phyloP scores from a whole-genome alignment of 2,113 vertebrate species.

The Excalfactoria chinensis region DNA sequence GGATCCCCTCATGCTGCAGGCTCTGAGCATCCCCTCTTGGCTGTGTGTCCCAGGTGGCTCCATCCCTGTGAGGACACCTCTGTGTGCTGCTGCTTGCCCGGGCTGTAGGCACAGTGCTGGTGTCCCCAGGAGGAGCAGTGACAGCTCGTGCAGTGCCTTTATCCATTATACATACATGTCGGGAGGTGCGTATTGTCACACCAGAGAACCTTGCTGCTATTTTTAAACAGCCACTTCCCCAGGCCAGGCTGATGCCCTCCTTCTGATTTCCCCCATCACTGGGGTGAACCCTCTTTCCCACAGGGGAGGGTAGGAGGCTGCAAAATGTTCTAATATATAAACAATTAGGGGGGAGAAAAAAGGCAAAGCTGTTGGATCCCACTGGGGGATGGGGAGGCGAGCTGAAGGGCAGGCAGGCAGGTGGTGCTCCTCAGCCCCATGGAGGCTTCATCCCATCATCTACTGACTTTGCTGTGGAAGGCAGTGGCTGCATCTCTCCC shows the following conservation, averaged over 20 bases:
- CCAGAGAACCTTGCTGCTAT: constrained; percentile 50
- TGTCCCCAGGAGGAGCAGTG: neutral
- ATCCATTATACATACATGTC: constrained; percentile 21
- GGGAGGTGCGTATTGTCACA: neutral
- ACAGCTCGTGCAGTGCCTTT: fast-evolving
- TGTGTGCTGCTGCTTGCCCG: neutral
- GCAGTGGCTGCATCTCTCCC: neutral
- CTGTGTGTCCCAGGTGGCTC: neutral
- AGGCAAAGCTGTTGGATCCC: constrained; percentile 4
- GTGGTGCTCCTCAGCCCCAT: neutral
- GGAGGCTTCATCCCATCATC: neutral
- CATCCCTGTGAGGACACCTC: neutral
- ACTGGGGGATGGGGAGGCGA: neutral
- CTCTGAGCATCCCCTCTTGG: neutral
- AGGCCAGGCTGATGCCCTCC: neutral
- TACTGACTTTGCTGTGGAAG: neutral
- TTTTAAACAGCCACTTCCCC: neutral
- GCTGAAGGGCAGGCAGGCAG: neutral
- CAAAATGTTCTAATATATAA: constrained; percentile 58
- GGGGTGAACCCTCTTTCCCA: fast-evolving
- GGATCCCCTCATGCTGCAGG: fast-evolving
- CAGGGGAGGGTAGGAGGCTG: neutral
- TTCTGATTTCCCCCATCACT: neutral
- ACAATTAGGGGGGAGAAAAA: neutral
- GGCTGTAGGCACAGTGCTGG: neutral